Evolutionary conservation across 1,140 invertebrate species (phyloP).

Genomic region (Uloborus diversus): DNA sequence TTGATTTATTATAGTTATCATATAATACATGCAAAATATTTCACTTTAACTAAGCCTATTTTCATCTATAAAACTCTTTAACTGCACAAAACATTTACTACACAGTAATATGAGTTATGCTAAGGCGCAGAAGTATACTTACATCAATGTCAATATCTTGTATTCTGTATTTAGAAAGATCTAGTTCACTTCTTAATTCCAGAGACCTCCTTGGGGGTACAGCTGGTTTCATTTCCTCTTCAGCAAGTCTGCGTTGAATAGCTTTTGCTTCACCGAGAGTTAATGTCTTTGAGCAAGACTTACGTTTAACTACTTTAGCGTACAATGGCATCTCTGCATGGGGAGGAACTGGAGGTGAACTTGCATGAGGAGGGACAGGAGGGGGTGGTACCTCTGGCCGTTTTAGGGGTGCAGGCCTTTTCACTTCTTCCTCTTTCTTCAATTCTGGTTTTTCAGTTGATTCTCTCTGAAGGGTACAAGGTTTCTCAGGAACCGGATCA

Average conservation of each 20-base stretch:
- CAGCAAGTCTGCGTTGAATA: constrained; percentile 7
- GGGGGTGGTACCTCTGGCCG: constrained; percentile 6
- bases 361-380: constrained; percentile 23
- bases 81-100: too few relatives aligned
- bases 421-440: constrained; percentile 4
- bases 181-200: constrained; percentile 22
- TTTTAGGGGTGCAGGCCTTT: constrained; percentile 44
- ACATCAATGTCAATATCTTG: constrained; percentile 40
- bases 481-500: background rate
- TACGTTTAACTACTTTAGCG: constrained; percentile 49
- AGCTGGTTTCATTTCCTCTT: constrained; percentile 42
- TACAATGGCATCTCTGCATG: constrained; percentile 29
- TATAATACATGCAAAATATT: too few relatives aligned
- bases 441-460: background rate
- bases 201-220: constrained; percentile 48
- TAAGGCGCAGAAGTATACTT: background rate
- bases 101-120: too few relatives aligned
- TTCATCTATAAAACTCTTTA: too few relatives aligned
- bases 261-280: constrained; percentile 25
- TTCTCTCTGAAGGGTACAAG: background rate
- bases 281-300: constrained; percentile 31
- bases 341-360: background rate
- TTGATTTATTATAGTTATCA: too few relatives aligned
- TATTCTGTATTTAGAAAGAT: constrained; percentile 35
- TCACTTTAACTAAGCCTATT: too few relatives aligned